Conservation (phyloP, 2,888 invertebrate genomes). For the Heteropelma amictum region DNA sequence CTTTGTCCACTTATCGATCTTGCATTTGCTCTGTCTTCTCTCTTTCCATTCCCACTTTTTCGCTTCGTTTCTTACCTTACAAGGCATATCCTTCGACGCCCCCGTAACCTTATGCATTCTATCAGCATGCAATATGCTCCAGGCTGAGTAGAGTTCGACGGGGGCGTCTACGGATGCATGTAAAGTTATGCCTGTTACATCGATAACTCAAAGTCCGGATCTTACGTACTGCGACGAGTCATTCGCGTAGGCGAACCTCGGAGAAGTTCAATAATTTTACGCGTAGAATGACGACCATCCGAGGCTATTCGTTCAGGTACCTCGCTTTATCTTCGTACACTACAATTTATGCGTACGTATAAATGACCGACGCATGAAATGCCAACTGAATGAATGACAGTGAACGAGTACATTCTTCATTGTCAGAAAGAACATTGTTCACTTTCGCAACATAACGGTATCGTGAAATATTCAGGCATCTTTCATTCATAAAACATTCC, state of each 20-base stretch:
- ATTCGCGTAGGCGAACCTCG: constrained; percentile 41
- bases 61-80: neutral
- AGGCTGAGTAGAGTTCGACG: constrained; percentile 34
- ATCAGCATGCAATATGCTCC: constrained; percentile 35
- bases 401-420: constrained; percentile 16
- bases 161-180: constrained; percentile 41
- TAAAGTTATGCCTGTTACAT: constrained; percentile 51
- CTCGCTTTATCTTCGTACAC: neutral
- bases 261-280: constrained; percentile 12
- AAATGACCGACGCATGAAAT: neutral
- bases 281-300: neutral
- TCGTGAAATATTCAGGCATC: no score
- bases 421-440: constrained; percentile 19
- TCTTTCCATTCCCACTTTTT: neutral
- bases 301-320: constrained; percentile 17
- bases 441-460: no score
- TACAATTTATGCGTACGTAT: neutral
- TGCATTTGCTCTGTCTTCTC: constrained; percentile 13
- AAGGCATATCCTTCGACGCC: constrained; percentile 39
- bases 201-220: constrained; percentile 47
- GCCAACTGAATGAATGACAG: constrained; percentile 6
- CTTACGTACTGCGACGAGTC: constrained; percentile 34
- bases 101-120: constrained; percentile 45
- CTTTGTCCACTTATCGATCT: constrained; percentile 64
- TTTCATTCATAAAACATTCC: neutral